Evolutionary conservation across 2,888 invertebrate genomes (phyloP), one percentile per base, ranked within the genome.

Genomic region (Nomada fabriciana): DNA sequence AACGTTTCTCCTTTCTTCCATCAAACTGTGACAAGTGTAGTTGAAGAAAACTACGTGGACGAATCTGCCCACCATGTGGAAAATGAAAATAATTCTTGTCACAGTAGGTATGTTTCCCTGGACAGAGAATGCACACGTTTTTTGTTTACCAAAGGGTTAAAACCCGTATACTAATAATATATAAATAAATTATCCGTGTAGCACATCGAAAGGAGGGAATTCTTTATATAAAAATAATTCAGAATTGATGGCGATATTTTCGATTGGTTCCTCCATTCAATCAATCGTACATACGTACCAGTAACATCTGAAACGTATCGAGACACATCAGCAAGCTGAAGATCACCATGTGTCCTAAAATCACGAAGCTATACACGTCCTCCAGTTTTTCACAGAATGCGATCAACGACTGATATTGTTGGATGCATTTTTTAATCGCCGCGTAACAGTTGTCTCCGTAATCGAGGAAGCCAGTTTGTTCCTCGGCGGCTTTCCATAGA

Each of bases 371-470:
- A 47, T 85, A 89, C 11, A 88, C 79, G 2, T 65, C 52, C 61
- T 90, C 87, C n/a, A 90, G 59, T 68, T 80, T 80, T 1, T 82
- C 20, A 11, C 78, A 77, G 36, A 85, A 86, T 5, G 47, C 67
- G 9, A 89, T 86, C n/a, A 88, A 80, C 47, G 72, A 42, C 15
- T 82, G 77, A 76, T 90, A 89, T 43, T 83, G 55, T n/a, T 23
- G 61, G 5, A 89, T 43, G 59, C 73, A 84, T 7, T 60, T 23
- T 23, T 67, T 78, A 29, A 89, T 83, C 2, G 61, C 67, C 50
- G 57, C 1, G 67, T 79, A 85, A 71, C 53, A 59, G 13, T 25
- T 47, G 5, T 50, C 20, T 11, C 25, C n/a, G 1, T 29, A 18
- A 42, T 57, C 18, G 4, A n/a, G 18, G 7, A 2, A n/a, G 25